phyloP scores from a whole-genome alignment of 2,113 vertebrate species.

The Alethe castanea region DNA sequence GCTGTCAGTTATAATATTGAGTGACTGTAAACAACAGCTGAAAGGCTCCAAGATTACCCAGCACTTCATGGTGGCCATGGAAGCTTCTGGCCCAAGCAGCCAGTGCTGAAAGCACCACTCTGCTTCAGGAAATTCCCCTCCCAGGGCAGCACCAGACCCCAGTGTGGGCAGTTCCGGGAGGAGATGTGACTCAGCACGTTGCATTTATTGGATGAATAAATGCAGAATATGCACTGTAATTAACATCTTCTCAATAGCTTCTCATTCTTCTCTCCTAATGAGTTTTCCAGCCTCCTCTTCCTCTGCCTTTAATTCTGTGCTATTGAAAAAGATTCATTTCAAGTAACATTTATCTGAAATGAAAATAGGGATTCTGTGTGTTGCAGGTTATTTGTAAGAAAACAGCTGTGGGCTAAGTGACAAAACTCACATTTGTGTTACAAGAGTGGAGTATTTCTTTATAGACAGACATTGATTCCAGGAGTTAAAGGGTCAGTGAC shows the following conservation, averaged over 20 bases:
- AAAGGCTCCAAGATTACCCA: background rate
- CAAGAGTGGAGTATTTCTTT: background rate
- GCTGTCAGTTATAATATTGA: background rate
- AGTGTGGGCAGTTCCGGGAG: fast-evolving
- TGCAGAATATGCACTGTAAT: background rate
- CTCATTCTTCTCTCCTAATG: background rate
- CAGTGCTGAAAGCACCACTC: background rate
- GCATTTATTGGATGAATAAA: background rate
- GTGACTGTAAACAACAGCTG: background rate
- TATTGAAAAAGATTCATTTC: background rate
- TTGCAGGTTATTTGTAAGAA: background rate
- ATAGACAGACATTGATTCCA: background rate
- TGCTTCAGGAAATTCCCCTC: background rate
- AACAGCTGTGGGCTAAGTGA: background rate
- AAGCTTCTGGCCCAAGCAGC: background rate
- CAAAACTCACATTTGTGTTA: background rate
- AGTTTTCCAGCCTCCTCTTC: background rate
- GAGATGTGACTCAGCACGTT: background rate
- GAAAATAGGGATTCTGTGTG: background rate
- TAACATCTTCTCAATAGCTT: background rate
- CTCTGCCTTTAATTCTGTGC: background rate
- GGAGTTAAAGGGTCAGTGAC: background rate
- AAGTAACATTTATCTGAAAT: background rate
- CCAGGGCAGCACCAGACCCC: background rate
- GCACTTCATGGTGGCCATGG: background rate